Conservation (phyloP, 2,797 vertebrate genomes). For the Coreius guichenoti region DNA sequence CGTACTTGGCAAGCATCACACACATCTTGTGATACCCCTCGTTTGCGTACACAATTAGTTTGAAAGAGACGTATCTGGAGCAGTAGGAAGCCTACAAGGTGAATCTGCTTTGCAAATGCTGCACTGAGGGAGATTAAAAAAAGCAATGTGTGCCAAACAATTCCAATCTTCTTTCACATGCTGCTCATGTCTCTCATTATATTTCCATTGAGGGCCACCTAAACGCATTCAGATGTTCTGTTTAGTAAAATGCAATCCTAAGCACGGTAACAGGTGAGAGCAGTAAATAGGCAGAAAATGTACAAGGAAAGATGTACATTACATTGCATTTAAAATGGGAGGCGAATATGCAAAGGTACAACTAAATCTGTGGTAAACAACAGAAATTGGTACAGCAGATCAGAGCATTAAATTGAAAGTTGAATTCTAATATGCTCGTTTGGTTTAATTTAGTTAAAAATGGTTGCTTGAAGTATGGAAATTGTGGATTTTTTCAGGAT, state of each 20-base stretch:
- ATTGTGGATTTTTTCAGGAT: background rate
- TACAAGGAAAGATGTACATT: constrained; percentile 15
- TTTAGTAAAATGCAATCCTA: constrained; percentile 46
- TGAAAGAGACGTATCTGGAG: constrained; percentile 54
- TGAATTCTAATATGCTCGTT: background rate
- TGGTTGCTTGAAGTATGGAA: background rate
- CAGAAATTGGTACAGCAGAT: background rate
- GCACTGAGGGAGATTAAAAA: constrained; percentile 53
- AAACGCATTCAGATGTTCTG: constrained; percentile 31
- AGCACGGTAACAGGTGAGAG: constrained; percentile 43
- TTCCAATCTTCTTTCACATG: constrained; percentile 45
- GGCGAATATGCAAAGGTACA: background rate
- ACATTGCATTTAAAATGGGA: background rate
- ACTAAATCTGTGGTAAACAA: background rate
- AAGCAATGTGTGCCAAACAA: constrained; percentile 46
- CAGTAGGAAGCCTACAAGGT: constrained; percentile 49
- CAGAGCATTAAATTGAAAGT: background rate
- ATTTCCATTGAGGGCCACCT: constrained; percentile 30
- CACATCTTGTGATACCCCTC: constrained; percentile 43
- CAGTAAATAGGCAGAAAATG: constrained; percentile 31
- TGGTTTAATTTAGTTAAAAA: background rate
- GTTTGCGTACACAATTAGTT: constrained; percentile 58
- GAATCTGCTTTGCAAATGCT: constrained; percentile 47
- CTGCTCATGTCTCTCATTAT: constrained; percentile 51
- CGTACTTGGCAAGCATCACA: constrained; percentile 50